Evolutionary conservation across 2,888 invertebrate species (phyloP).

Genomic region (Hirtodrosophila alboralis): DNA sequence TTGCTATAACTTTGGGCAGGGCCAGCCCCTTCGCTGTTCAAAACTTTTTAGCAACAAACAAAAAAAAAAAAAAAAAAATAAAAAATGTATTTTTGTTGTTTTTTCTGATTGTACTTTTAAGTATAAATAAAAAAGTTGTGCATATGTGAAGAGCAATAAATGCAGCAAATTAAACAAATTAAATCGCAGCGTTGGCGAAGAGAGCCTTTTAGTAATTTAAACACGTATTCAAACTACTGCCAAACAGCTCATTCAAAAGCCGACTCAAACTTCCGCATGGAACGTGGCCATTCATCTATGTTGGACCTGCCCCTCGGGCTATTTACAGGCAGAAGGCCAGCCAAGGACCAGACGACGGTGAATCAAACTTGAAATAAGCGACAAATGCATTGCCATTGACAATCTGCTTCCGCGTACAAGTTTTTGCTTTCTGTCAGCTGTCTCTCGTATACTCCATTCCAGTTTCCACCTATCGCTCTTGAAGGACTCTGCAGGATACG

Average conservation of each 20-base stretch:
- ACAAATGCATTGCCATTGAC: constrained; percentile 64
- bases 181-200: constrained; percentile 41
- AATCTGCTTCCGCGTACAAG: constrained; percentile 70
- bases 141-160: constrained; percentile 56
- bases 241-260: constrained; percentile 30
- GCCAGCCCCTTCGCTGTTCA: constrained; percentile 31
- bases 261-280: constrained; percentile 55
- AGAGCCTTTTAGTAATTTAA: constrained; percentile 29
- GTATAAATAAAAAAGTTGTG: constrained; percentile 28
- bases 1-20: constrained; percentile 57
- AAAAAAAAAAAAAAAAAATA: too few relatives aligned
- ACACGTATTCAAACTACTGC: constrained; percentile 38
- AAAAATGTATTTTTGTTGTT: constrained; percentile 31
- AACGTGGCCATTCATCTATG: constrained; percentile 36
- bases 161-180: constrained; percentile 61
- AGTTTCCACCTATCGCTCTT: constrained; percentile 3
- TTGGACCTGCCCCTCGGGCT: constrained; percentile 10
- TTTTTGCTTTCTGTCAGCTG: constrained; percentile 28
- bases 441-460: constrained; percentile 10
- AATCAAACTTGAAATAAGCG: constrained; percentile 61
- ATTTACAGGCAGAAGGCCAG: constrained; percentile 18
- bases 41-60: constrained; percentile 49
- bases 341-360: constrained; percentile 38
- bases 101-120: constrained; percentile 6
- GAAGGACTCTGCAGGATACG: constrained; percentile 24